phyloP scores from a whole-genome alignment of 2,113 vertebrate genomes.

The Plecotus auritus region DNA sequence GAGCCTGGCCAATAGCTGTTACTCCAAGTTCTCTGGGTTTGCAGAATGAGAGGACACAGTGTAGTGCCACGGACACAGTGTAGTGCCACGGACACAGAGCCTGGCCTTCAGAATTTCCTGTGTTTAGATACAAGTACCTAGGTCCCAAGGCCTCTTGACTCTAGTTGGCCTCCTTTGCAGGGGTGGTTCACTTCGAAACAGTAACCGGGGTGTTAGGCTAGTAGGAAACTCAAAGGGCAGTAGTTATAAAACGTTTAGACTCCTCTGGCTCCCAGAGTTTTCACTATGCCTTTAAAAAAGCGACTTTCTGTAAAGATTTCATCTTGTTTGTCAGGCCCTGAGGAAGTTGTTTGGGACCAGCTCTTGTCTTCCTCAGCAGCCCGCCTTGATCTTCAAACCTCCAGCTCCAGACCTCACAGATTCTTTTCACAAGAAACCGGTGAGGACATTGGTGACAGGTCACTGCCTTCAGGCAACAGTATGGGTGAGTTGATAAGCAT shows the following conservation, averaged over 20 bases:
- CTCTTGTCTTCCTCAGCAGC: not conserved
- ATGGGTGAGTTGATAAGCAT: conserved; percentile 42
- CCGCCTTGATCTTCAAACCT: not conserved
- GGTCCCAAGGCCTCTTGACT: not conserved
- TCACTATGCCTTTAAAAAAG: not conserved
- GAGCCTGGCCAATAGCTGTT: not conserved
- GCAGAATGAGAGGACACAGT: not conserved
- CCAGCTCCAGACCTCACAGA: not conserved
- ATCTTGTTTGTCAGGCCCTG: not conserved
- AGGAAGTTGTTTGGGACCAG: not conserved
- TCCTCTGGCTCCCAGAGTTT: not conserved
- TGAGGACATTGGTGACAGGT: not conserved
- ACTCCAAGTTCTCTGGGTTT: not conserved
- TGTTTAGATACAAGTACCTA: not conserved
- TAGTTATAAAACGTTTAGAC: not conserved
- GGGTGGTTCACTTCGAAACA: not conserved
- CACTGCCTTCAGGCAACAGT: not conserved
- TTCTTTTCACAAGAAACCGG: not conserved
- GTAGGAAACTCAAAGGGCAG: not conserved
- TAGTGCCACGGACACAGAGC: not conserved
- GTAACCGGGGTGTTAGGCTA: not conserved
- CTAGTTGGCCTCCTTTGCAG: not conserved
- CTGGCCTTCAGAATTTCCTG: not conserved
- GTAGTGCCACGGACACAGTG: too few relatives aligned
- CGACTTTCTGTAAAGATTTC: conserved; percentile 20